Evolutionary conservation across 2,888 invertebrate genomes (phyloP).

Genomic region (Bugula neritina): DNA sequence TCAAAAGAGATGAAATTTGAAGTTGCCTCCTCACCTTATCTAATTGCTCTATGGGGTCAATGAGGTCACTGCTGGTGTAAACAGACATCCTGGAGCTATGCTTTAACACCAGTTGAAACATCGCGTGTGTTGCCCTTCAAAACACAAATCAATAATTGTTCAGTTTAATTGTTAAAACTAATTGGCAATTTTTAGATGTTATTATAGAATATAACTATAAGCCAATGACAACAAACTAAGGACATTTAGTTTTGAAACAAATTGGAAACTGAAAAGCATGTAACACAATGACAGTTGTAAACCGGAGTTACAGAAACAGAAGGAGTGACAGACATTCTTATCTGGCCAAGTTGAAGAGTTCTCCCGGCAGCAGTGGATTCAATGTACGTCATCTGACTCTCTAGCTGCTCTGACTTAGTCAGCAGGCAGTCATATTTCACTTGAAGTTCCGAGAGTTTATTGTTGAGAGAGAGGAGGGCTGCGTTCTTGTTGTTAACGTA

Average conservation of each 20-base stretch:
- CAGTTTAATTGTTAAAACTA: no score
- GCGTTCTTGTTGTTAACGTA: slow-evolving; percentile 28
- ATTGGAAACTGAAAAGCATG: no score
- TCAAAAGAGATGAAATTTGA: no score
- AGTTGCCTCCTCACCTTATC: not conserved
- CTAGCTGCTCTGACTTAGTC: slow-evolving; percentile 29
- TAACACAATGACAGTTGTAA: no score
- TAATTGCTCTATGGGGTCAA: slow-evolving; percentile 2
- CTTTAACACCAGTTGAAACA: slow-evolving; percentile 8
- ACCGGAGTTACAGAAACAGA: not conserved
- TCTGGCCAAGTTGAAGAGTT: slow-evolving; percentile 30
- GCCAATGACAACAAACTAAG: no score
- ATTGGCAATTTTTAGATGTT: no score
- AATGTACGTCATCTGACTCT: slow-evolving; percentile 31
- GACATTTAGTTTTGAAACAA: no score
- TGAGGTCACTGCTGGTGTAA: slow-evolving; percentile 1
- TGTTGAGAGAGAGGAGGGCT: slow-evolving; percentile 29
- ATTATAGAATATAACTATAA: no score
- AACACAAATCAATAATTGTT: no score
- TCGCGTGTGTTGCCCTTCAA: not conserved
- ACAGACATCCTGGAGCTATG: slow-evolving; percentile 17
- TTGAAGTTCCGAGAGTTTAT: slow-evolving; percentile 30
- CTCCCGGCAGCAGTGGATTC: slow-evolving; percentile 31
- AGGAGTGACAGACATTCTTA: slow-evolving; percentile 28
- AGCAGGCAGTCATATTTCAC: slow-evolving; percentile 27